These are phyloP conservation scores for Hydrocynus forskahlii DNA, from an alignment of 2,797 vertebrate genomes.

Conservation along the genomic window DNA sequence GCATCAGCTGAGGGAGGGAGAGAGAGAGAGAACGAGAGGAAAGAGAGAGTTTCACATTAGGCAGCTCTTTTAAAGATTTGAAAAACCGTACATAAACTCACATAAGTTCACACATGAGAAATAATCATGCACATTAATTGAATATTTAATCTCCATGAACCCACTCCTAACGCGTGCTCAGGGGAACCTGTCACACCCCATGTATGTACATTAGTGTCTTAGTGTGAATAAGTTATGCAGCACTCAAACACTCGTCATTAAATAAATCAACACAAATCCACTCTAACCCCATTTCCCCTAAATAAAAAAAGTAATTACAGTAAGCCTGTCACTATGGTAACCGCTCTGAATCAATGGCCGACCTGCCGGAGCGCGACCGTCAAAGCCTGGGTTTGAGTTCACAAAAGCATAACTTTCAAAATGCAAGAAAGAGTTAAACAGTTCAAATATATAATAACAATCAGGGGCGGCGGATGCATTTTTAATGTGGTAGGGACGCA, in stretches of 20 bases:
- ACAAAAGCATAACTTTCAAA: neutral
- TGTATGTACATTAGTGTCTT: constrained; percentile 19
- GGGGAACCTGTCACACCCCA: constrained; percentile 8
- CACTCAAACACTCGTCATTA: constrained; percentile 42
- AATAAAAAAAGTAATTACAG: constrained; percentile 50
- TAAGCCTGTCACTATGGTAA: constrained; percentile 46
- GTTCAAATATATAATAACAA: too few relatives aligned
- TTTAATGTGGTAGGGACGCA: too few relatives aligned
- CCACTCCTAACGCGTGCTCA: constrained; percentile 7
- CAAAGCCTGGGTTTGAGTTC: neutral
- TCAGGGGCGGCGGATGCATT: too few relatives aligned
- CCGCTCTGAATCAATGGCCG: constrained; percentile 33
- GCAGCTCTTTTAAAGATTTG: neutral
- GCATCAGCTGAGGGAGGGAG: constrained; percentile 80
- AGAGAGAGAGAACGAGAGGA: constrained; percentile 25
- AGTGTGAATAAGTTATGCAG: constrained; percentile 37
- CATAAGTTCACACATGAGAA: constrained; percentile 18
- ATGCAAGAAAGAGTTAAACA: too few relatives aligned
- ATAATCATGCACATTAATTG: constrained; percentile 4
- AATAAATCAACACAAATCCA: constrained; percentile 57
- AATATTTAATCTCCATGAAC: constrained; percentile 26
- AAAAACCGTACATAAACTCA: neutral
- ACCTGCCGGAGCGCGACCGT: constrained; percentile 17
- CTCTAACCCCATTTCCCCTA: neutral
- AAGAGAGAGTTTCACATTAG: neutral